Evolutionary conservation across 2,888 invertebrate species (phyloP).

Genomic region (Caenorhabditis sp.): DNA sequence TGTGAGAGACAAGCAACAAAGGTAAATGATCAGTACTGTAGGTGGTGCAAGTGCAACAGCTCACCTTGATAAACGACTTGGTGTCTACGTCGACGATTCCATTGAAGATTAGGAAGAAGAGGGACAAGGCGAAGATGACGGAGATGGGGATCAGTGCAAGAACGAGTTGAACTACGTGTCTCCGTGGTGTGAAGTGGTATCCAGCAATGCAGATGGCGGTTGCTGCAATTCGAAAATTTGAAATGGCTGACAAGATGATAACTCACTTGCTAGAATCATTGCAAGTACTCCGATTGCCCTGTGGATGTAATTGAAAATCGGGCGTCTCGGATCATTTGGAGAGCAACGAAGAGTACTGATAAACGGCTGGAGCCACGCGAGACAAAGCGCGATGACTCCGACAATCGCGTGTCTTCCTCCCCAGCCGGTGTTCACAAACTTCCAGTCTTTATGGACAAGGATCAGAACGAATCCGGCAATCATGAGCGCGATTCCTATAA

Average conservation of each 20-base stretch:
- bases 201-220: constrained; percentile 69
- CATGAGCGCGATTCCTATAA: constrained; percentile 69
- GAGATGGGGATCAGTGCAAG: constrained; percentile 63
- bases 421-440: constrained; percentile 66
- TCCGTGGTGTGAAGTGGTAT: constrained; percentile 55
- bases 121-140: constrained; percentile 48
- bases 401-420: constrained; percentile 64
- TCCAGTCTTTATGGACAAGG: constrained; percentile 68
- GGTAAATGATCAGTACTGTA: background rate
- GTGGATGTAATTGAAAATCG: constrained; percentile 76
- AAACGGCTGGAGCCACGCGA: constrained; percentile 75
- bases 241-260: too few species aligned
- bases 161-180: constrained; percentile 50
- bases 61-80: constrained; percentile 54
- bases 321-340: constrained; percentile 70
- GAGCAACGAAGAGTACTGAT: constrained; percentile 71
- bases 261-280: constrained; percentile 70
- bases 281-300: constrained; percentile 70
- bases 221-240: too few species aligned
- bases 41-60: constrained; percentile 4
- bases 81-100: constrained; percentile 37
- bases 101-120: constrained; percentile 64
- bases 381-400: constrained; percentile 68
- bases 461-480: constrained; percentile 71
- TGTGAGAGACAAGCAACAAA: constrained; percentile 7